Evolutionary conservation across 1,140 invertebrate genomes (phyloP).

Genomic region (Epicauta chinensis): DNA sequence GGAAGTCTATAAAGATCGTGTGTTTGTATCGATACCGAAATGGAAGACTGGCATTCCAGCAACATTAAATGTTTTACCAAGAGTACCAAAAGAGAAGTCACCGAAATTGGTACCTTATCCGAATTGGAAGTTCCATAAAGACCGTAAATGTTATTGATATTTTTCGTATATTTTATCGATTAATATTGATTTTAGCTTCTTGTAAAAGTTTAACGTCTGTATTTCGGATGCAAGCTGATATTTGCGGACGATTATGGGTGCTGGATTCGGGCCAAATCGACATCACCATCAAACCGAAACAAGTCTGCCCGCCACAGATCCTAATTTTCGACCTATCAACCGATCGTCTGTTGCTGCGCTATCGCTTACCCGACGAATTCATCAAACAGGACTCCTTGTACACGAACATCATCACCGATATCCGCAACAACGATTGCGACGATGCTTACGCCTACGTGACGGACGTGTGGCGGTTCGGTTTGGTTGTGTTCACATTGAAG

Average conservation of each 20-base stretch:
- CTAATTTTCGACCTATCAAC: slow-evolving; percentile 64
- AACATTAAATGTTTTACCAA: slow-evolving; percentile 56
- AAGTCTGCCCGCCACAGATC: slow-evolving; percentile 67
- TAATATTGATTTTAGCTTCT: slow-evolving; percentile 28
- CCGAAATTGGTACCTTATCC: slow-evolving; percentile 66
- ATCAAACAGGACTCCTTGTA: slow-evolving; percentile 66
- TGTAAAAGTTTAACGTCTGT: slow-evolving; percentile 68
- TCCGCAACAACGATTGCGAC: slow-evolving; percentile 55
- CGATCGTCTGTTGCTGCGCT: slow-evolving; percentile 55
- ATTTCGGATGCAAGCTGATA: slow-evolving; percentile 65
- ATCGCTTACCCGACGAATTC: slow-evolving; percentile 57
- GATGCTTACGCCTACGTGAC: slow-evolving; percentile 62
- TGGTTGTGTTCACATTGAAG: slow-evolving; percentile 52
- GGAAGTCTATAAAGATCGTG: slow-evolving; percentile 56
- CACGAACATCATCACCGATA: slow-evolving; percentile 66
- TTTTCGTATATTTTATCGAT: no score
- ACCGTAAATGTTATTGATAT: slow-evolving; percentile 47
- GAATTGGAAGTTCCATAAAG: slow-evolving; percentile 62
- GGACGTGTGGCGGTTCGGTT: slow-evolving; percentile 61
- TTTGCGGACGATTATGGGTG: slow-evolving; percentile 66
- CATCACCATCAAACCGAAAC: slow-evolving; percentile 57
- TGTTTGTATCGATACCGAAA: slow-evolving; percentile 67
- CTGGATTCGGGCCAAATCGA: slow-evolving; percentile 71
- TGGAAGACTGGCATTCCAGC: slow-evolving; percentile 76
- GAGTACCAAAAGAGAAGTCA: slow-evolving; percentile 48